Base-by-base conservation (phyloP, 2,797 vertebrate species). In the Gymnopithys bicolor region DNA sequence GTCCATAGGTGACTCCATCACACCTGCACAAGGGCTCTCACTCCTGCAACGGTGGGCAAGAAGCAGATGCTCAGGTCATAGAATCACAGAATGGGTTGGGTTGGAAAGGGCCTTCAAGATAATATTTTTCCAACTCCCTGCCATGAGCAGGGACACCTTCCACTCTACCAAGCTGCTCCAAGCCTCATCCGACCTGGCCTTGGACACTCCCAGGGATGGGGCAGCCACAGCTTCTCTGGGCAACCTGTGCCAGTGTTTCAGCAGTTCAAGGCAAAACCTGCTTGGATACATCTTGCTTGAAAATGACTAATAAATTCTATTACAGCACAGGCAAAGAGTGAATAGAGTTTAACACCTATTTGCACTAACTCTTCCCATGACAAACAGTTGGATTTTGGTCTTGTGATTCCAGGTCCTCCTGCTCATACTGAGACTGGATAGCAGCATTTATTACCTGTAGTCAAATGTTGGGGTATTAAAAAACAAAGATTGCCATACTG, bases 181-280 rank as follows among this genome's bases (percentile, higher is more conserved):
- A 77, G 10, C 7, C 5, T 6, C 0, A 0, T 33, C 64, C 58
- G 64, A 0, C 19, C 51, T 41, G 21, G 18, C 8, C 18, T 58
- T 7, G 79, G 8, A 7, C 13, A 33, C 11, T 33, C 0, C 12
- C 79, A 64, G 51, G n/a, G 14, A 32, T 32, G 25, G 28, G 14
- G 8, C 17, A 77, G 15, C 11, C 67, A 52, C 35, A 52, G 45
- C n/a, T 52, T 1, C 24, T 39, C 39, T 39, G 39, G 39, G 39
- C 39, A 39, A 39, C 39, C 39, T 39, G 39, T 39, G 39, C 39
- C 43, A 39, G 28, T 6, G 28, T 5, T 33, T 23, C 33, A 35
- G 11, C 21, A 33, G 7, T 39, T n/a, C 21, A 15, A 19, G 28
- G 46, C 19, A 43, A 46, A 39, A 11, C n/a, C 13, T 18, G 9